A percentile compares a stretch with the other conserved stretches of the same genome.
phyloP scores from a whole-genome alignment of 2,888 invertebrate species.

The Desoria tigrina region DNA sequence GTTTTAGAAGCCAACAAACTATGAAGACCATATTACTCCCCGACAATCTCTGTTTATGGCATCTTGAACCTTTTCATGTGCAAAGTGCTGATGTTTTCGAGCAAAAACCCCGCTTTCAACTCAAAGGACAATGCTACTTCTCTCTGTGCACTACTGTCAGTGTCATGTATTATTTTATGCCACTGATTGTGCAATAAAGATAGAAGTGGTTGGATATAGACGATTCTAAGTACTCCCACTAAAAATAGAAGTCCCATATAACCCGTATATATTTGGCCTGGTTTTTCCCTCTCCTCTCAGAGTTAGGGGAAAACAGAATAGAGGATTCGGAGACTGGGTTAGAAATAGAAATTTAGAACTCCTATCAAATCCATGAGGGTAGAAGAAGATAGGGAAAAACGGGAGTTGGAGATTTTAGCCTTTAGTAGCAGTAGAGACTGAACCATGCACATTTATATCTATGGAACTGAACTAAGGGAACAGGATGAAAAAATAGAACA shows the following conservation, averaged over 20 bases:
- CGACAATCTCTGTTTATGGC: too few relatives aligned
- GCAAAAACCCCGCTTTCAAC: too few relatives aligned
- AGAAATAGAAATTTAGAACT: conserved; percentile 2
- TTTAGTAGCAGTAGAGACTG: not conserved
- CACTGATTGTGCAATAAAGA: not conserved
- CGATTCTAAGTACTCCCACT: not conserved
- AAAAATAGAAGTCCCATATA: conserved; percentile 31
- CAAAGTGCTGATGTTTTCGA: too few relatives aligned
- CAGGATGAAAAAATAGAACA: too few relatives aligned
- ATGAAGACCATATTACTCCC: too few relatives aligned
- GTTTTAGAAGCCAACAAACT: too few relatives aligned
- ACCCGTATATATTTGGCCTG: conserved; percentile 34
- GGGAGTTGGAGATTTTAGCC: not conserved
- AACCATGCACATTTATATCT: not conserved
- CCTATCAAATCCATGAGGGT: not conserved
- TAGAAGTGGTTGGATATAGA: not conserved
- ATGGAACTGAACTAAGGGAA: too few relatives aligned
- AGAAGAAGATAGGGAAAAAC: not conserved
- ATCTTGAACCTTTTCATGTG: too few relatives aligned
- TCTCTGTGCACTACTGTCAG: too few relatives aligned
- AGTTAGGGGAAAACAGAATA: not conserved
- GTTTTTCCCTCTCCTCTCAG: conserved; percentile 17
- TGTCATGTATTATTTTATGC: not conserved
- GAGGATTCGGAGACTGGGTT: not conserved
- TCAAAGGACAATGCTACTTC: too few relatives aligned